Conservation (phyloP, 2,797 vertebrate species). For the Saxicola maurus region DNA sequence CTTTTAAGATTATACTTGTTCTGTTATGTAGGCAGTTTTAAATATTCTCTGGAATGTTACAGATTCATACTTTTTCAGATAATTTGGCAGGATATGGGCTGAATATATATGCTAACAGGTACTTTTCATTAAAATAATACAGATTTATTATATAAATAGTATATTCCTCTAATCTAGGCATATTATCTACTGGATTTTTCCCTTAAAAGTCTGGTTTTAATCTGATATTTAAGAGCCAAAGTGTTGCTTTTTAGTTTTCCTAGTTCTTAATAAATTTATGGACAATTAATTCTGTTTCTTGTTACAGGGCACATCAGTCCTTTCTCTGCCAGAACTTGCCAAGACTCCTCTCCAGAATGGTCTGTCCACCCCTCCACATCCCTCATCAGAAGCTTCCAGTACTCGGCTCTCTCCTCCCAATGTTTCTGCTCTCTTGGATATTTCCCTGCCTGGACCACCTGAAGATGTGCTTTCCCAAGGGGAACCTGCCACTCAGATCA, state of each 20-base stretch:
- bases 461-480: constrained; percentile 93
- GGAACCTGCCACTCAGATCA: constrained; percentile 90
- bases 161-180: neutral
- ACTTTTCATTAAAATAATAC: neutral
- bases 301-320: constrained; percentile 63
- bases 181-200: neutral
- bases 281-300: neutral
- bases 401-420: constrained; percentile 90
- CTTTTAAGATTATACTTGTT: neutral
- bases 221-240: neutral
- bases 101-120: neutral
- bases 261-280: neutral
- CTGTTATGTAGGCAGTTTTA: neutral
- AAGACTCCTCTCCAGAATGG: constrained; percentile 81
- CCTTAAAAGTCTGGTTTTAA: neutral
- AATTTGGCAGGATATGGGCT: neutral
- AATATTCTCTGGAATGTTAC: neutral
- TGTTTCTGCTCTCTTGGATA: constrained; percentile 92
- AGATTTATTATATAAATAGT: neutral
- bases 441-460: constrained; percentile 93
- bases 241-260: neutral
- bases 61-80: neutral
- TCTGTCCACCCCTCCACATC: constrained; percentile 75
- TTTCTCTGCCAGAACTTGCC: constrained; percentile 70
- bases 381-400: constrained; percentile 73